Base-by-base conservation (phyloP, 2,797 vertebrate genomes). In the Halcyon chelicuti region DNA sequence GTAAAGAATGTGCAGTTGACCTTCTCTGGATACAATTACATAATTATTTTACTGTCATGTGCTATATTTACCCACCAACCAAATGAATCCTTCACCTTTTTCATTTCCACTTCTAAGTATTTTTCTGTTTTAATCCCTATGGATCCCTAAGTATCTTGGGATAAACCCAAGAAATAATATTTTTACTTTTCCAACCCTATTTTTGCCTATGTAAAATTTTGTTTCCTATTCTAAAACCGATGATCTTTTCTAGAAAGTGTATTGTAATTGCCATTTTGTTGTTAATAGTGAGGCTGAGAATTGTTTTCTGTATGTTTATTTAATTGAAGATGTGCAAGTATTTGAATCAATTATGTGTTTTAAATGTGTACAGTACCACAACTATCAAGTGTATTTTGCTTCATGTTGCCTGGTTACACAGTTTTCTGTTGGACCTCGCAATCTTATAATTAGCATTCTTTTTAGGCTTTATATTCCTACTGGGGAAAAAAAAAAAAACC, bases 401-500 rank as follows among this genome's bases (percentile, higher is more conserved):
- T 71, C 19, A 10, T n/a, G 16, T 18, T 62, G 14, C 8, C 16
- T 86, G 19, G 15, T 82, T 57, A 26, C 23, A 35, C 11, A 60
- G 26, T 15, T 42, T 66, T 44, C 28, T 93, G 10, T n/a, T 72
- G 47, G 33, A 28, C n/a, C 10, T 63, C 12, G 16, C 5, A 46
- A 4, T 12, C 12, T 16, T 51, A 26, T 1, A 5, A 7, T 31
- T 54, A 60, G 8, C 29, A 22, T 52, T 40, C 39, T 55, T 79
- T 40, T 42, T 40, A 65, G 26, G 51, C 25, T 86, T 61, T 57
- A 2, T 35, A 2, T 81, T 88, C 66, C 12, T 65, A 2, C 12
- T n/a, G 5, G 19, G 9, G 3, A 1, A 1, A 2, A 14, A 29
- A 14, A 29, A 33, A 31, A 7, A 15, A 5, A 4, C 4, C 17